Conservation (phyloP, 2,888 invertebrate genomes). For the Drosophila mercatorum region DNA sequence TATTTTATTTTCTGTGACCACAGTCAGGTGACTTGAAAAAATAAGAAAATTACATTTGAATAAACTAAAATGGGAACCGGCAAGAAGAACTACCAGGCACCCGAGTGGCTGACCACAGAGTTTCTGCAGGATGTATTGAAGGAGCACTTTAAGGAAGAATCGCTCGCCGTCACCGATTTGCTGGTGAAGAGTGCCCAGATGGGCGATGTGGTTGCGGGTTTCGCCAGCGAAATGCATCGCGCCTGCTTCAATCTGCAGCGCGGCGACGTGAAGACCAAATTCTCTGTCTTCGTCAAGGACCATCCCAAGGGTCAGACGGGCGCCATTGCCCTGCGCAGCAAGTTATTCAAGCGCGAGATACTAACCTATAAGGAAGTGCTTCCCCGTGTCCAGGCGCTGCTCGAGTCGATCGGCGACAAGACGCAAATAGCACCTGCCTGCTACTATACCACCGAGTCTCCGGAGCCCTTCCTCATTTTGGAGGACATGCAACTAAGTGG, state of each 20-base stretch:
- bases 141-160: constrained; percentile 83
- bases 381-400: constrained; percentile 78
- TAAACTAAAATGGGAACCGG: constrained; percentile 80
- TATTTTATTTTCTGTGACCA: constrained; percentile 16
- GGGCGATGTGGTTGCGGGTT: constrained; percentile 75
- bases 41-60: constrained; percentile 9
- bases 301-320: constrained; percentile 83
- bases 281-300: constrained; percentile 83
- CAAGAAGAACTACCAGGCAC: constrained; percentile 77
- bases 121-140: constrained; percentile 83
- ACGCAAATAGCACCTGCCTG: constrained; percentile 83
- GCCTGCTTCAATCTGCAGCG: constrained; percentile 80
- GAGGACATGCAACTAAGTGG: constrained; percentile 86
- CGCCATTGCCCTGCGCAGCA: constrained; percentile 82
- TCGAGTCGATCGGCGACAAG: constrained; percentile 80
- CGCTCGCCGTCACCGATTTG: constrained; percentile 74
- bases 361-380: constrained; percentile 82
- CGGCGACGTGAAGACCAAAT: constrained; percentile 74
- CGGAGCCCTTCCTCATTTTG: constrained; percentile 84
- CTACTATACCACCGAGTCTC: constrained; percentile 82
- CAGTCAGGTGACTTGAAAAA: constrained; percentile 79
- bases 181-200: constrained; percentile 70
- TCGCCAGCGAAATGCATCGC: constrained; percentile 84
- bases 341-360: constrained; percentile 84
- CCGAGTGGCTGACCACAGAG: constrained; percentile 82